phyloP scores from a whole-genome alignment of 2,888 invertebrate species.

The Tanytarsus gracilentus region DNA sequence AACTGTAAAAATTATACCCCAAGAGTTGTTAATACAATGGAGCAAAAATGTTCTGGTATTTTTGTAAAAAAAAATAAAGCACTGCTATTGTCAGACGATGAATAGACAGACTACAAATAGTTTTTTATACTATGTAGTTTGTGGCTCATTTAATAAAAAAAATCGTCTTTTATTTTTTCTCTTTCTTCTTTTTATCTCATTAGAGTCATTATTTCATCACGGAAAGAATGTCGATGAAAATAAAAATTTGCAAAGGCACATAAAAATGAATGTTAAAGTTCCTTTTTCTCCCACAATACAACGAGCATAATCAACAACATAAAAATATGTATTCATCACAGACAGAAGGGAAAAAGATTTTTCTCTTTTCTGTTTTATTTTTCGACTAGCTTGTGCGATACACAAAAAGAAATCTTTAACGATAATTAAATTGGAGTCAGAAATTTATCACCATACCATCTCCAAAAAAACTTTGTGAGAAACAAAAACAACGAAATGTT shows the following conservation, averaged over 20 bases:
- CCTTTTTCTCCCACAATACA: neutral
- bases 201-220: slow-evolving; percentile 10
- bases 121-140: neutral
- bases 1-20: too few species aligned
- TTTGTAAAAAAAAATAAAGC: neutral
- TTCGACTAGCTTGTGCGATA: too few species aligned
- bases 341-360: slow-evolving; percentile 3
- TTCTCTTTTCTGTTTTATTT: too few species aligned
- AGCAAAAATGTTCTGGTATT: neutral
- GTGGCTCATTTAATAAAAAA: slow-evolving; percentile 7
- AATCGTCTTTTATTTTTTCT: neutral
- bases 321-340: slow-evolving; percentile 12
- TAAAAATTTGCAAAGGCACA: slow-evolving; percentile 7
- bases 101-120: neutral
- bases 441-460: slow-evolving; percentile 23
- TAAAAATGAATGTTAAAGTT: slow-evolving; percentile 20
- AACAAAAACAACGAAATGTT: neutral
- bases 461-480: neutral
- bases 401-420: slow-evolving; percentile 10
- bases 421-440: slow-evolving; percentile 28
- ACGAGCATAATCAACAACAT: slow-evolving; percentile 1
- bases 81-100: neutral
- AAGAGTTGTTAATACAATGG: neutral
- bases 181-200: slow-evolving; percentile 14
- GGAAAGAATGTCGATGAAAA: slow-evolving; percentile 6